Evolutionary conservation across 2,888 invertebrate genomes (phyloP), one percentile per base, ranked within the genome.

Genomic region (Nasonovia ribisnigri): DNA sequence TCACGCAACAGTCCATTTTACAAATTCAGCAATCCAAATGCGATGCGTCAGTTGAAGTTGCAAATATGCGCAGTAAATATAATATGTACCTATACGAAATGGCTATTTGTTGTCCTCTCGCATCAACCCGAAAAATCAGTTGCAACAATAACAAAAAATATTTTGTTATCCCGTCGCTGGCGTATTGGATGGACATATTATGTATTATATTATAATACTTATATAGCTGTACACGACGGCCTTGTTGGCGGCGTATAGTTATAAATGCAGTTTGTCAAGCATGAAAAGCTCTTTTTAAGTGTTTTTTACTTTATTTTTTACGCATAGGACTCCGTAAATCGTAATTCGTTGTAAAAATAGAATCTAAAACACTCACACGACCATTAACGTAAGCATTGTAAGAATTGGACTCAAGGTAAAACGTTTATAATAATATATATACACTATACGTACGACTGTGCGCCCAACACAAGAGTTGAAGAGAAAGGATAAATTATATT

Each of bases 381-480:
- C 88, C 67, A 88, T 46, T 57, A 36, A 36, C 51, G 77, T 77
- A 43, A 10, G 92, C 43, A 43, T 88, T 92, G 92, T 88, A 92
- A 29, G 51, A 92, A 88, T 89, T 46, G 60, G 43, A 93, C 93
- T 90, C 93, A 93, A 93, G 93, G 93, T 93, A 87, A 93, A 77
- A 20, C 77, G 77, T 42, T 77, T 77, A 77, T 36, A 77, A 77
- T 77, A 77, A 77, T 77, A 77, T 36, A 77, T 36, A 77, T 77
- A 77, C 36, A 42, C n/a, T 42, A 16, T 51, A 51, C 11, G 42
- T 42, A 57, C 57, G 26, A 43, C 43, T 29, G 84, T 42, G 88
- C 88, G 67, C 43, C 77, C 29, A 87, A 77, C n/a, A 88, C 92
- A 88, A 90, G 93, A 90, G 51, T 67, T 43, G 84, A 42, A 90